phyloP scores from a whole-genome alignment of 2,888 invertebrate species.

The Ormyrus rosae region DNA sequence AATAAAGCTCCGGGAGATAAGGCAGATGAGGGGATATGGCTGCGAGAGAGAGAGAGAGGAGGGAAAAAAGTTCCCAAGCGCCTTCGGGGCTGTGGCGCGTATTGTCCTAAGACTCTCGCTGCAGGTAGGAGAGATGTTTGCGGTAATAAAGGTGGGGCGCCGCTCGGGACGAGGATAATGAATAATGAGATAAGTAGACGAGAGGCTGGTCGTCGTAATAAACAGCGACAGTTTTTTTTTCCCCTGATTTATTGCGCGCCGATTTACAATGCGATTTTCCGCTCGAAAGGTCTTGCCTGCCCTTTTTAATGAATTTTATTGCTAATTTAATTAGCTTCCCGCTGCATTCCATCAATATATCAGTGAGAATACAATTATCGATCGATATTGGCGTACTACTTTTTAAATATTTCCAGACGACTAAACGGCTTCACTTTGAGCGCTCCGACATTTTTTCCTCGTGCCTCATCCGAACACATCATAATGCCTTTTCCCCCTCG shows the following conservation, averaged over 20 bases:
- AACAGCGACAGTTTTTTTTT: slow-evolving; percentile 14
- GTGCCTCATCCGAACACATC: no score
- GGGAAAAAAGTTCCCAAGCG: slow-evolving; percentile 13
- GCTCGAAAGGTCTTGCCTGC: neutral
- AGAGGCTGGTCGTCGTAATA: slow-evolving; percentile 21
- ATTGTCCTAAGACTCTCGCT: neutral
- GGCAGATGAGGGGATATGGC: neutral
- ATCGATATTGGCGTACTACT: no score
- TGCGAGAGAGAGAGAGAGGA: neutral
- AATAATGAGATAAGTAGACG: slow-evolving; percentile 43
- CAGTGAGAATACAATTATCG: no score
- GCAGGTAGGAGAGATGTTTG: slow-evolving; percentile 25
- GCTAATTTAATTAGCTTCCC: slow-evolving; percentile 1
- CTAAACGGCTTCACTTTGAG: no score
- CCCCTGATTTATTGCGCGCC: slow-evolving; percentile 24
- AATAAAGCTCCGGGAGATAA: neutral
- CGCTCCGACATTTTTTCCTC: no score
- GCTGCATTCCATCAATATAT: neutral
- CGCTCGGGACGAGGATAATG: slow-evolving; percentile 18
- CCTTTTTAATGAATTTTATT: slow-evolving; percentile 13
- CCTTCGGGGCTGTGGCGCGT: neutral
- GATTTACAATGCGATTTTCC: slow-evolving; percentile 30
- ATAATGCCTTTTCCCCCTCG: no score
- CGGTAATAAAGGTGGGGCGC: slow-evolving; percentile 28
- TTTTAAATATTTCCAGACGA: no score